Base-by-base conservation (phyloP, 2,797 vertebrate genomes). In the Ptychobarbus kaznakovi region DNA sequence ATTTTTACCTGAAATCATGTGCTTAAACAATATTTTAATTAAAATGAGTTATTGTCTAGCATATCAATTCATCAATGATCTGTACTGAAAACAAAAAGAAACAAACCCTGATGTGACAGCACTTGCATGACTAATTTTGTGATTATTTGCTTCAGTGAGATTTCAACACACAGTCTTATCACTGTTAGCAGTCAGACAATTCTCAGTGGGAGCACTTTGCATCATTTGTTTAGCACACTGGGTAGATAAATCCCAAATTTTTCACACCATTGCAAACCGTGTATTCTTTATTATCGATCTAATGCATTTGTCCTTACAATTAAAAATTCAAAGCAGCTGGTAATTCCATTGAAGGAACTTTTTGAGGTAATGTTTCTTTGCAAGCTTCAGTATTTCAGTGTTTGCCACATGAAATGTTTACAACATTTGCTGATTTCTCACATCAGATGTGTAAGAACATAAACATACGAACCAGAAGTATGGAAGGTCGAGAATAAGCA, bases 391-490 rank as follows among this genome's bases (percentile, higher is more conserved):
- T 68, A 12, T 69, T 66, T 80, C 3, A 32, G 20, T 53, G 32
- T 32, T 32, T 73, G 25, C 8, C 12, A 7, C 28, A 63, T n/a
- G 4, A 61, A 49, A 16, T 46, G 32, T 49, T 82, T 22, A 69
- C 12, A 42, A 58, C 40, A 61, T 81, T 66, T 72, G 61, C 32
- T 61, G 61, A 44, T 61, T 51, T 80, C 74, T 32, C 16, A 32
- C 38, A 84, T 51, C 15, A 56, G 75, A 82, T 53, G 12, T 20
- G n/a, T 28, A 72, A 15, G 25, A 56, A 72, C 46, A 44, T 38
- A 28, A 25, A 18, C 42, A 66, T 78, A 51, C 77, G 3, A 89
- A 95, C 95, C 94, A 95, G 94, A 35, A 86, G 53, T 51, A 93
- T 93, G 1, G 82, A 93, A 73, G 89, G 85, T 35, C 92, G 91